Percentiles rank a stretch among this genome's conserved stretches.
Evolutionary conservation across 1,140 invertebrate species (phyloP).

Genomic region (Hyles vespertilio): DNA sequence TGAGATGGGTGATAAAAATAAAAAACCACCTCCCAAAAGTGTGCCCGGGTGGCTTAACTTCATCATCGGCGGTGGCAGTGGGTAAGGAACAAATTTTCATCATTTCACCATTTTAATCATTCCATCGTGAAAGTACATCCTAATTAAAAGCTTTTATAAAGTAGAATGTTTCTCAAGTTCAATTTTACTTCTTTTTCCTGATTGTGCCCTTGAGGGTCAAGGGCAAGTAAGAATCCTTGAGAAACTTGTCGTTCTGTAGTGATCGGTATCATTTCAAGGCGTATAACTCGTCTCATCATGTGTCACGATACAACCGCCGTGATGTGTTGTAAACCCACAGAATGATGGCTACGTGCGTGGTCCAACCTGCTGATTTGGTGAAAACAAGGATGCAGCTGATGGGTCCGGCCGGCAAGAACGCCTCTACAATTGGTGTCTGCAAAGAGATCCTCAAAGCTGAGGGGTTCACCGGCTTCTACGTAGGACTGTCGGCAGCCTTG

Average conservation of each 20-base stretch:
- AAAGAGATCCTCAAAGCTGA: slow-evolving; percentile 91
- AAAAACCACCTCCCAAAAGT: slow-evolving; percentile 17
- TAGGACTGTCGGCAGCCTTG: slow-evolving; percentile 89
- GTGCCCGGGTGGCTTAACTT: slow-evolving; percentile 37
- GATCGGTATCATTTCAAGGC: too few species aligned
- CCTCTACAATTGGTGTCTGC: slow-evolving; percentile 79
- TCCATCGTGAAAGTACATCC: background rate
- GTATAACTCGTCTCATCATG: background rate
- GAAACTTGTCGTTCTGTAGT: too few species aligned
- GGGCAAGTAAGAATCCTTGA: too few species aligned
- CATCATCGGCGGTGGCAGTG: slow-evolving; percentile 36
- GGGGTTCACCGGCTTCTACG: slow-evolving; percentile 92
- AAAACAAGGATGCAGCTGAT: slow-evolving; percentile 98
- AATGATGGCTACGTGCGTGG: slow-evolving; percentile 96
- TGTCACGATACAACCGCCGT: background rate
- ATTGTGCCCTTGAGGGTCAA: too few species aligned
- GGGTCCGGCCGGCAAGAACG: slow-evolving; percentile 79
- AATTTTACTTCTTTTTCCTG: too few species aligned
- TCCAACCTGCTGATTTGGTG: slow-evolving; percentile 97
- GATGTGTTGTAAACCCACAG: slow-evolving; percentile 73
- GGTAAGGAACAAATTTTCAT: slow-evolving; percentile 20
- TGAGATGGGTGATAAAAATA: slow-evolving; percentile 2
- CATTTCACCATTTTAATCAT: background rate
- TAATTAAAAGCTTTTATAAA: too few species aligned
- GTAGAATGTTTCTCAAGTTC: too few species aligned